Conservation (phyloP, 2,888 invertebrate species). For the Polyploca ridens region DNA sequence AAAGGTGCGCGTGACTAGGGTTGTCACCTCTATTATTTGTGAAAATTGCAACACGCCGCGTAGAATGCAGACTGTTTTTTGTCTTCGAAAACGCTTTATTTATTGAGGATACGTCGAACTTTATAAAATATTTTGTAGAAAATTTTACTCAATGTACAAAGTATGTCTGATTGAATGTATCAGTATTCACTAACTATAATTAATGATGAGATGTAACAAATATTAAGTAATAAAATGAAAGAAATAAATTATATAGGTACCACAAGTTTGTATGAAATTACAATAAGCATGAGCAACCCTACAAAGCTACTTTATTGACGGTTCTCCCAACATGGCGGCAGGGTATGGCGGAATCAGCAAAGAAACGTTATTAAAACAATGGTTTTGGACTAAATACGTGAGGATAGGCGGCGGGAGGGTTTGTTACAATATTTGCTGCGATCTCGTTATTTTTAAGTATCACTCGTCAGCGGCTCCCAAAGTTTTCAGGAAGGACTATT, state of each 20-base stretch:
- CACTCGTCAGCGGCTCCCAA: conserved; percentile 66
- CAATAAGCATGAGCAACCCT: conserved; percentile 15
- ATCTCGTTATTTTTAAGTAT: conserved; percentile 85
- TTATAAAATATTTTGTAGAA: conserved; percentile 25
- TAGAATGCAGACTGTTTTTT: neutral
- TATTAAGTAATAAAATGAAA: neutral
- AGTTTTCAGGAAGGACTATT: conserved; percentile 47
- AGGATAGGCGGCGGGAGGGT: conserved; percentile 48
- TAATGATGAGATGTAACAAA: too few relatives aligned
- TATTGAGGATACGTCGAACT: conserved; percentile 16
- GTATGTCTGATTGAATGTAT: too few relatives aligned
- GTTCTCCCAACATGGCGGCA: conserved; percentile 22
- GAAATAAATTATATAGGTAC: neutral
- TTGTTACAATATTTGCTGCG: conserved; percentile 82
- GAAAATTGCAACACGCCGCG: neutral
- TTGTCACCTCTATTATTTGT: conserved; percentile 3
- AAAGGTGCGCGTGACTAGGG: conserved; percentile 28
- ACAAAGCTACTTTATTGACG: conserved; percentile 31
- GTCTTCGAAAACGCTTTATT: neutral
- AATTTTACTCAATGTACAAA: neutral
- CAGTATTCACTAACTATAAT: too few relatives aligned
- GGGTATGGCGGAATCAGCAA: conserved; percentile 58
- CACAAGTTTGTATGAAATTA: neutral
- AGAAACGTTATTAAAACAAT: conserved; percentile 72
- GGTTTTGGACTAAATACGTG: conserved; percentile 58